Evolutionary conservation across 2,113 vertebrate species (phyloP).

Genomic region (Otis tarda): DNA sequence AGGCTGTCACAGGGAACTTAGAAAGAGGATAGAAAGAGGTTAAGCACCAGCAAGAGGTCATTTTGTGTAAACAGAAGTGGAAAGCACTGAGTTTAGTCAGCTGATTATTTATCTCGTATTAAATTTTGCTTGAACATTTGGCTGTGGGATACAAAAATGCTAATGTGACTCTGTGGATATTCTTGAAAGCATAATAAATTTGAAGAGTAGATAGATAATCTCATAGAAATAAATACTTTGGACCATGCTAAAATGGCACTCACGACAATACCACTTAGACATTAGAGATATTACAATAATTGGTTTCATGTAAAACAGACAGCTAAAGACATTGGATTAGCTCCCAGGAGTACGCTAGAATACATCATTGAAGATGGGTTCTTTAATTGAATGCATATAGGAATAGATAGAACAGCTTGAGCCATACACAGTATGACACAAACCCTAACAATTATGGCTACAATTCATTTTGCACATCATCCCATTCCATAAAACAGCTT

Average conservation of each 20-base stretch:
- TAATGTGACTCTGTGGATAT: constrained; percentile 16
- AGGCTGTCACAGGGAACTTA: not conserved
- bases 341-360: constrained; percentile 33
- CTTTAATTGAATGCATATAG: constrained; percentile 14
- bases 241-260: not conserved
- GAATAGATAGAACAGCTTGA: constrained; percentile 15
- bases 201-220: constrained; percentile 22
- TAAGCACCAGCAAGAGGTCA: not conserved
- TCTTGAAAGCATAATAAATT: constrained; percentile 51
- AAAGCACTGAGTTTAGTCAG: constrained; percentile 5
- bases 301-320: constrained; percentile 54
- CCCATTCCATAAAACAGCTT: not conserved
- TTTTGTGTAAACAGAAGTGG: constrained; percentile 15
- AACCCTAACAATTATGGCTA: not conserved
- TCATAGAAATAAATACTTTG: constrained; percentile 11
- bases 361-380: constrained; percentile 3
- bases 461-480: not conserved
- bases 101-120: constrained; percentile 26
- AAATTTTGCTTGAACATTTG: constrained; percentile 16
- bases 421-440: not conserved
- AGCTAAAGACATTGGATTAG: constrained; percentile 28
- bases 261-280: constrained; percentile 19
- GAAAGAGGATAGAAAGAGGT: not conserved
- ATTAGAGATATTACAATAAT: constrained; percentile 39
- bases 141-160: constrained; percentile 21